phyloP scores from a whole-genome alignment of 2,113 vertebrate species.

The Maccullochella peelii region DNA sequence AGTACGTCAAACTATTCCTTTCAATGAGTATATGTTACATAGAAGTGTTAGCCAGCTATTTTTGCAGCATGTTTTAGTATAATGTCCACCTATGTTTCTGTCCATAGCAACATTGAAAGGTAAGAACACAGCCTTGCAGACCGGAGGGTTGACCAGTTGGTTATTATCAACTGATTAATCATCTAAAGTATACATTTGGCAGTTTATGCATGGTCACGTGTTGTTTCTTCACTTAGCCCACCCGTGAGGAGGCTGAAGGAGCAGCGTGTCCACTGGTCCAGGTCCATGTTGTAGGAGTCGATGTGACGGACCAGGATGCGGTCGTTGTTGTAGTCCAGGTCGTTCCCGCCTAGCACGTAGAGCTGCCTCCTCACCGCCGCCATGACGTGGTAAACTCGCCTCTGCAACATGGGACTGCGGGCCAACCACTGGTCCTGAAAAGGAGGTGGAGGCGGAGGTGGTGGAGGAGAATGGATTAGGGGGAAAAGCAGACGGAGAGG shows the following conservation, averaged over 20 bases:
- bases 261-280: conserved; percentile 96
- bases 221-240: conserved; percentile 59
- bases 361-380: conserved; percentile 93
- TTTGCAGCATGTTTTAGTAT: neutral
- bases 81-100: neutral
- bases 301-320: conserved; percentile 96
- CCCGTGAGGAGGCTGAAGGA: conserved; percentile 94
- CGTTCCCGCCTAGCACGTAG: conserved; percentile 95
- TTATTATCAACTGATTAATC: neutral
- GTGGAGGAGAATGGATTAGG: conserved; percentile 15
- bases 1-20: neutral
- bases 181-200: neutral
- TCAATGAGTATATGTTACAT: neutral
- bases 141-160: neutral
- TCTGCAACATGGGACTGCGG: conserved; percentile 95
- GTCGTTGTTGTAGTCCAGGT: conserved; percentile 97
- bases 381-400: conserved; percentile 98
- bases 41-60: too few relatives aligned
- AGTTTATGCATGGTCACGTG: neutral
- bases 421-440: conserved; percentile 93
- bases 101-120: neutral
- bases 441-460: conserved; percentile 4
- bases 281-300: conserved; percentile 93
- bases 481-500: conserved; percentile 33
- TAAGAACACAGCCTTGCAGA: neutral